Evolutionary conservation across 2,888 invertebrate species (phyloP).

Genomic region (Heteromurus nitidus): DNA sequence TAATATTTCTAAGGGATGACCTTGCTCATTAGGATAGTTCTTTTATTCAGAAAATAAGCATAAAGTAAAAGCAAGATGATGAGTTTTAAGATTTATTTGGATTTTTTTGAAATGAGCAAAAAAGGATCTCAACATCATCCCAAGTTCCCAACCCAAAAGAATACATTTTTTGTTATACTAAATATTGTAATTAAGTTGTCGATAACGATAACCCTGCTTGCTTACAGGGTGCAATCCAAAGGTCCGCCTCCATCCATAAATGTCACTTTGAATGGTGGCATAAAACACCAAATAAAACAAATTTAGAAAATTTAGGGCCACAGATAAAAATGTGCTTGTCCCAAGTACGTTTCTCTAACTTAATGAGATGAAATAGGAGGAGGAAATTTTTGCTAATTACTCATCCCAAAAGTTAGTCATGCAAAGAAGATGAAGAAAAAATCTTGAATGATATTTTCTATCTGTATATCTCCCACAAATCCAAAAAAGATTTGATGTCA

Average conservation of each 20-base stretch:
- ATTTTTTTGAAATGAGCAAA: not conserved
- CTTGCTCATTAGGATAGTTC: no score
- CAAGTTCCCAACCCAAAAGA: no score
- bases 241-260: constrained; percentile 17
- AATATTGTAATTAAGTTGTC: constrained; percentile 6
- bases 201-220: no score
- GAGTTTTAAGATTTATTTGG: no score
- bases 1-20: not conserved
- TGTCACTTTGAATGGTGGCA: constrained; percentile 14
- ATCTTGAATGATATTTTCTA: no score
- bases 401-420: not conserved
- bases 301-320: constrained; percentile 3
- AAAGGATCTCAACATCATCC: not conserved
- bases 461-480: no score
- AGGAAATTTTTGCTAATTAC: constrained; percentile 34
- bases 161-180: no score
- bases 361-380: constrained; percentile 26
- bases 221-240: not conserved
- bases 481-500: constrained; percentile 6
- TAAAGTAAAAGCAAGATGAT: no score
- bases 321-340: constrained; percentile 11
- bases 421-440: no score
- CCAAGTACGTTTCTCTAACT: no score
- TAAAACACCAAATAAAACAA: constrained; percentile 13
- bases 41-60: no score